Conservation (phyloP, 2,113 vertebrate genomes). For the Seriola aureovittata region DNA sequence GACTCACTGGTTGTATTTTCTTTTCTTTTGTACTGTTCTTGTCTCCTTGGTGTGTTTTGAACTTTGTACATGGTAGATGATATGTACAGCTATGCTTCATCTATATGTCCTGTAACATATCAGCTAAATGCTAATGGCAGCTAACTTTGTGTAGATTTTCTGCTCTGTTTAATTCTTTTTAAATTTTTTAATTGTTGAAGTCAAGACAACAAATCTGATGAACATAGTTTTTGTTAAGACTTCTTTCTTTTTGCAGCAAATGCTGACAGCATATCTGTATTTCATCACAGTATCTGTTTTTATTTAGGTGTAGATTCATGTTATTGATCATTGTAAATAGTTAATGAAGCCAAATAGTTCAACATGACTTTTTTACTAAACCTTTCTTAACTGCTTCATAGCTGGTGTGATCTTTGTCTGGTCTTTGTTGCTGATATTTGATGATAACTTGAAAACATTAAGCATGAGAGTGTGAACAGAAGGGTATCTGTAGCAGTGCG, state of each 20-base stretch:
- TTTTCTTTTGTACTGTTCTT: slow-evolving; percentile 2
- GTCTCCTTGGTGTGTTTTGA: not conserved
- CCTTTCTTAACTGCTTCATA: slow-evolving; percentile 1
- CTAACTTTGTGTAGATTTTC: slow-evolving; percentile 46
- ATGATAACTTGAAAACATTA: not conserved
- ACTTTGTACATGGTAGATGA: slow-evolving; percentile 20
- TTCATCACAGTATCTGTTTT: not conserved
- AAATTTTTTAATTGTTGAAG: slow-evolving; percentile 7
- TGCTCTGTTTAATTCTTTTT: slow-evolving; percentile 7
- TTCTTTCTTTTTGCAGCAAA: not conserved
- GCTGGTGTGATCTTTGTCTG: not conserved
- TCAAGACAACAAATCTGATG: not conserved
- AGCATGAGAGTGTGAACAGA: not conserved
- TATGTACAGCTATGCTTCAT: not conserved
- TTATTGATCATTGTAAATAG: slow-evolving; percentile 47
- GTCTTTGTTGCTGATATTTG: not conserved
- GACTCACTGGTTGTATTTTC: not conserved
- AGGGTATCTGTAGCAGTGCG: not conserved
- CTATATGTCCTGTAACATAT: slow-evolving; percentile 11
- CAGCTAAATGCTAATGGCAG: slow-evolving; percentile 53
- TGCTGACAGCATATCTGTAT: not conserved
- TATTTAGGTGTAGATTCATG: not conserved
- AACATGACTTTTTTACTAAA: slow-evolving; percentile 43
- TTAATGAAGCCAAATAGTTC: not conserved
- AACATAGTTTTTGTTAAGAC: not conserved